Evolutionary conservation across 2,113 vertebrate genomes (phyloP).

Genomic region (Leptodactylus fuscus): DNA sequence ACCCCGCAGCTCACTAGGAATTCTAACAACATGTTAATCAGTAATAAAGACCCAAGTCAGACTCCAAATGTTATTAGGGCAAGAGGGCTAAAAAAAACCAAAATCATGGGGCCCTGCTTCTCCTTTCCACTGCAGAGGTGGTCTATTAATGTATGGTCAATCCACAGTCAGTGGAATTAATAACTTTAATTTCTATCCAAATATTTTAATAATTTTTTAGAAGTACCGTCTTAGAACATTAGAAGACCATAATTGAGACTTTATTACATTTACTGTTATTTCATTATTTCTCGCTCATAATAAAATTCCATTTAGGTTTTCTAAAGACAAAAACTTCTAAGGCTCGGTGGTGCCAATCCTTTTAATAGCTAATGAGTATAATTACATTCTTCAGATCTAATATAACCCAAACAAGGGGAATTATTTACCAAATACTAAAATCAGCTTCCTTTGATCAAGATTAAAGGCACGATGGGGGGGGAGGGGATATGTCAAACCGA

Average conservation of each 20-base stretch:
- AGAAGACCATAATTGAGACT: too few species aligned
- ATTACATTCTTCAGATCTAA: conserved; percentile 32
- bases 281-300: not conserved
- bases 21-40: too few species aligned
- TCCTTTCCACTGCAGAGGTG: not conserved
- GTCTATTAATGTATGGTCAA: not conserved
- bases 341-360: not conserved
- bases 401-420: conserved; percentile 41
- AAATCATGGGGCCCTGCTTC: not conserved
- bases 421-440: conserved; percentile 50
- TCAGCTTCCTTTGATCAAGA: conserved; percentile 40
- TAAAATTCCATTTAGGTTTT: conserved; percentile 1
- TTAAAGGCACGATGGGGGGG: conserved; percentile 23
- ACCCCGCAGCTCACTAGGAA: too few species aligned
- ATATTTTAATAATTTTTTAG: too few species aligned
- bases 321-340: not conserved
- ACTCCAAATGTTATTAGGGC: too few species aligned
- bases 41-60: too few species aligned
- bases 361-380: conserved; percentile 35
- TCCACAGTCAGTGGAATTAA: not conserved
- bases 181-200: too few species aligned
- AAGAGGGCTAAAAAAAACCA: too few species aligned
- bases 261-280: not conserved
- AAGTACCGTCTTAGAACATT: too few species aligned
- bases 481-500: conserved; percentile 36